These are phyloP conservation scores for Nemotelus nigrinus DNA, from an alignment of 2,888 invertebrate genomes.

Conservation along the genomic window DNA sequence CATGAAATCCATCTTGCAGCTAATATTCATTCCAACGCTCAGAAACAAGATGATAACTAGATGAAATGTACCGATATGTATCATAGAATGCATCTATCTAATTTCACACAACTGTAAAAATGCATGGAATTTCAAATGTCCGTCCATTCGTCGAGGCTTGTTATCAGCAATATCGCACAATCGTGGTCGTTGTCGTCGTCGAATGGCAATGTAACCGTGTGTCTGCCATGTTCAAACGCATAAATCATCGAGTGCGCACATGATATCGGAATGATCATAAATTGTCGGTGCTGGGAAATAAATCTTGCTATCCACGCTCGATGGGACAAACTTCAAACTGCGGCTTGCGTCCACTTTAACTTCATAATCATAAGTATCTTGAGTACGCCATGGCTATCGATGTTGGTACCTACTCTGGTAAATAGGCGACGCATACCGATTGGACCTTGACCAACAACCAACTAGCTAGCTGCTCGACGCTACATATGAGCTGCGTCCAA, in stretches of 20 bases:
- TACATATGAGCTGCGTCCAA: background rate
- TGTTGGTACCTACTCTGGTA: too few species aligned
- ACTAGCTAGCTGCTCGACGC: background rate
- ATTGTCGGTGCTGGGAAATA: slow-evolving; percentile 33
- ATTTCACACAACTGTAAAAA: slow-evolving; percentile 27
- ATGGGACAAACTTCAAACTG: slow-evolving; percentile 26
- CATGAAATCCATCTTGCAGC: background rate
- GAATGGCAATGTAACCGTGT: slow-evolving; percentile 1
- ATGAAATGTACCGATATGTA: background rate
- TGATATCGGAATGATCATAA: slow-evolving; percentile 31
- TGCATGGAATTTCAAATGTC: slow-evolving; percentile 9
- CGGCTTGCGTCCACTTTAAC: too few species aligned
- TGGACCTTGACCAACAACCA: slow-evolving; percentile 35
- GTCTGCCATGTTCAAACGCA: background rate
- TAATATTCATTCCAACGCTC: background rate
- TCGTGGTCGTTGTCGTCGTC: background rate
- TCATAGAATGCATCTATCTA: slow-evolving; percentile 4
- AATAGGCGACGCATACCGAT: background rate
- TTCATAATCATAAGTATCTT: too few species aligned
- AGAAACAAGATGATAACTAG: background rate
- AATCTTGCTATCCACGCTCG: slow-evolving; percentile 32
- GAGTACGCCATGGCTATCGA: too few species aligned
- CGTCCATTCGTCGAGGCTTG: background rate
- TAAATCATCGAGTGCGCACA: slow-evolving; percentile 37
- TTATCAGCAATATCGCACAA: slow-evolving; percentile 37